Base-by-base conservation (phyloP, 2,113 vertebrate genomes). In the Opisthocomus hoazin region DNA sequence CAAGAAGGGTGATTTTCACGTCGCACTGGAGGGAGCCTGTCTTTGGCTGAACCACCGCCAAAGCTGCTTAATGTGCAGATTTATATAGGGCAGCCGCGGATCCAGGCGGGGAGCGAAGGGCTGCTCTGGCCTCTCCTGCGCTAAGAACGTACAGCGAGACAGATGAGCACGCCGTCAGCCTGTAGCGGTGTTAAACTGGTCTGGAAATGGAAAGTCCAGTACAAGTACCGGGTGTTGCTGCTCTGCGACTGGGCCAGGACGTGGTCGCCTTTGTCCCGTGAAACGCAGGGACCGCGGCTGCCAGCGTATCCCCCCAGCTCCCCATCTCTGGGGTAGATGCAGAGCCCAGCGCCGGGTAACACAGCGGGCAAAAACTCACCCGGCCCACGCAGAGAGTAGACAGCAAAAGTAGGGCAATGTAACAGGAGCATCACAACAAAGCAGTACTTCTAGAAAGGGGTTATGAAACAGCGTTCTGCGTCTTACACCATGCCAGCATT, bases 51-150 rank as follows among this genome's bases (percentile, higher is more conserved):
- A 90, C 77, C 84, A 71, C 84, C 92, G 94, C 80, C 95, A 87
- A 48, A 94, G 93, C 89, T 97, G 95, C 93, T 95, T 94, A 84
- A 91, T 95, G 87, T 73, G 93, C 94, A 76, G 94, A 92, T 95
- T 96, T 95, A 94, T 96, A 89, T 96, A 87, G 96, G 90, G 85
- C 96, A 96, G 90, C 18, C 60, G 29, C 79, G 29, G 92, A 89
- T 75, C 84, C 81, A 73, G 89, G 43, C 80, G 17, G 79, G 41
- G 92, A 78, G 80, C 57, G 76, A 58, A 93, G 54, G 77, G 21
- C 80, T 57, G 73, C 80, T 65, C 61, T 12, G 57, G 92, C 84
- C 94, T 93, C 65, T 79, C 57, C 77, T 58, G 86, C 8, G 4
- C 3, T 87, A 48, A 39, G 76, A 89, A 71, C 79, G 29, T 26